Conservation (phyloP, 2,113 vertebrate species). For the Alethe diademata region DNA sequence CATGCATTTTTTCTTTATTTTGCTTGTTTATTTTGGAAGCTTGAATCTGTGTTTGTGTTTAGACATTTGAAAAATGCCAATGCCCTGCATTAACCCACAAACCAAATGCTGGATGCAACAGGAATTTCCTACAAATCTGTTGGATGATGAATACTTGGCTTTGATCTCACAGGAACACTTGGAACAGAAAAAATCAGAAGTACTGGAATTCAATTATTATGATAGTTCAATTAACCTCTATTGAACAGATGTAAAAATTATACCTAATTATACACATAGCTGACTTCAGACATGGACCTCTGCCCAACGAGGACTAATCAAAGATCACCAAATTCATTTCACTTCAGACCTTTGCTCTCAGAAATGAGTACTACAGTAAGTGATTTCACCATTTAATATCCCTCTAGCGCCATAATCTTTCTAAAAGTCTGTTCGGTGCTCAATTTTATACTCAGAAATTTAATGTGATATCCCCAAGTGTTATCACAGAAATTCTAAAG, state of each 20-base stretch:
- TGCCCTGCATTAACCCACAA: not conserved
- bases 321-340: conserved; percentile 55
- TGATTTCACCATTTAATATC: conserved; percentile 61
- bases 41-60: not conserved
- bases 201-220: conserved; percentile 59
- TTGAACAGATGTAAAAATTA: conserved; percentile 55
- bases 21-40: not conserved
- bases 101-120: not conserved
- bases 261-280: conserved; percentile 50
- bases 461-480: conserved; percentile 33
- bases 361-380: conserved; percentile 55
- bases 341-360: conserved; percentile 64
- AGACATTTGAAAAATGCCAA: not conserved
- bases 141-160: conserved; percentile 17
- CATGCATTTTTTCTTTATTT: not conserved
- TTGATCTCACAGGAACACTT: conserved; percentile 38
- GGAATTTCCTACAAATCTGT: conserved; percentile 2
- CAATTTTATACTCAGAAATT: conserved; percentile 27
- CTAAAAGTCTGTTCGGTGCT: conserved; percentile 29
- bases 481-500: conserved; percentile 50
- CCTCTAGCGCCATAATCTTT: conserved; percentile 50
- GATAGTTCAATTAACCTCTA: conserved; percentile 59
- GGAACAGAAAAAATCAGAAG: conserved; percentile 29
- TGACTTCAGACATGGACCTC: conserved; percentile 58
- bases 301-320: conserved; percentile 37